A percentile compares a stretch with the other conserved stretches of the same genome.
phyloP scores from a whole-genome alignment of 2,113 vertebrate species.

The Sorex fumeus region DNA sequence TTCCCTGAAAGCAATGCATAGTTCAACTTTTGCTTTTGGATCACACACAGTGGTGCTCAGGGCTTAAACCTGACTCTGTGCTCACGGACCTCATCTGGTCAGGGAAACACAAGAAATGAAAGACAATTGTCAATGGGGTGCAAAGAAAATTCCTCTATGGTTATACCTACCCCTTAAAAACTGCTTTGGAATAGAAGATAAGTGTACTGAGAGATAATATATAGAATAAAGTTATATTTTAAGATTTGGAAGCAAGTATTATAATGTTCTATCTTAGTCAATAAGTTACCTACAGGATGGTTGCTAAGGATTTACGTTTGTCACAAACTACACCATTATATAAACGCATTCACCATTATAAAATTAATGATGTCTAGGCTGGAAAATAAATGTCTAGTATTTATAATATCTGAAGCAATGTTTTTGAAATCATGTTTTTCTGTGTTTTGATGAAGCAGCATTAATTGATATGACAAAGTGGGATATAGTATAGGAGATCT shows the following conservation, averaged over 20 bases:
- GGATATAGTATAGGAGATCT: not conserved
- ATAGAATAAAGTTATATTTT: not conserved
- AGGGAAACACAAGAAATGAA: too few species aligned
- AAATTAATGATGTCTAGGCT: not conserved
- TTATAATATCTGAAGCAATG: not conserved
- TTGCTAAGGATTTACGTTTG: not conserved
- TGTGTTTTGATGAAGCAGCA: not conserved
- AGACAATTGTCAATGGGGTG: too few species aligned
- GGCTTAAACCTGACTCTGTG: too few species aligned
- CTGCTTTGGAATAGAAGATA: not conserved
- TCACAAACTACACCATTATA: not conserved
- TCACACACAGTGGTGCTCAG: too few species aligned
- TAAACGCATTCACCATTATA: not conserved
- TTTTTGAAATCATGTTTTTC: not conserved
- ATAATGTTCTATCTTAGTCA: not conserved
- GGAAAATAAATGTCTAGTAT: not conserved
- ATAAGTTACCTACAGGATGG: accelerated
- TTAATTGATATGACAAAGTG: too few species aligned
- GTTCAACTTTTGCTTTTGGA: not conserved
- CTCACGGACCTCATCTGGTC: too few species aligned
- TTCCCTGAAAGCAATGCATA: not conserved
- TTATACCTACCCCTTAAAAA: too few species aligned
- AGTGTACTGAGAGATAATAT: not conserved
- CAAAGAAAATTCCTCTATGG: too few species aligned
- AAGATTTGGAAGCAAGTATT: not conserved